Conservation (phyloP, 2,888 invertebrate species). For the Leptinotarsa tumamoca region DNA sequence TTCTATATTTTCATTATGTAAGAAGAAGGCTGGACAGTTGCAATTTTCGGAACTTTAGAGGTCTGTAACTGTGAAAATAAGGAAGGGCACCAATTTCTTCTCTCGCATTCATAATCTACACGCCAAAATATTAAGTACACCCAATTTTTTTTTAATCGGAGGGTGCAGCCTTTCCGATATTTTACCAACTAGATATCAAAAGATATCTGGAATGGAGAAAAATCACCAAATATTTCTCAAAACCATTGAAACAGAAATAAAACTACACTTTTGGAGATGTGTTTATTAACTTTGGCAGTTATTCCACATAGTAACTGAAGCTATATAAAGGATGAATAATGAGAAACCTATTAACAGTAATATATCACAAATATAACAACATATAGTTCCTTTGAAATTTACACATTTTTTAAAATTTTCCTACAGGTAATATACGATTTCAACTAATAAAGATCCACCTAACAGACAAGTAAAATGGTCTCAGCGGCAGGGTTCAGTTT, state of each 20-base stretch:
- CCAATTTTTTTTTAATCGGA: too few species aligned
- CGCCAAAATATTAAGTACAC: too few species aligned
- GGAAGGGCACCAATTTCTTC: too few species aligned
- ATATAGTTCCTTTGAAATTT: slow-evolving; percentile 20
- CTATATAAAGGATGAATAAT: slow-evolving; percentile 26
- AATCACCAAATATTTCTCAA: too few species aligned
- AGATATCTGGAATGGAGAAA: too few species aligned
- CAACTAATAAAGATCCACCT: neutral
- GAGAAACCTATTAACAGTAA: slow-evolving; percentile 28
- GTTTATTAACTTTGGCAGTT: slow-evolving; percentile 35
- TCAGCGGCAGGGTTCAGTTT: neutral
- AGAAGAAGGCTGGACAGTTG: too few species aligned
- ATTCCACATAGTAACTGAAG: slow-evolving; percentile 30
- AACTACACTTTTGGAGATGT: slow-evolving; percentile 11
- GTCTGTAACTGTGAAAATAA: too few species aligned
- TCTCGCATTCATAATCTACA: too few species aligned
- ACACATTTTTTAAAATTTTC: neutral
- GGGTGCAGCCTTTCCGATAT: too few species aligned
- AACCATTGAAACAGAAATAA: neutral
- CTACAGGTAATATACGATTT: slow-evolving; percentile 11
- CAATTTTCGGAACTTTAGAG: too few species aligned
- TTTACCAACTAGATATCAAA: too few species aligned
- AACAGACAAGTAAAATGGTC: neutral
- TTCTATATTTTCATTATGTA: too few species aligned
- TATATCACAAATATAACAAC: slow-evolving; percentile 32